Evolutionary conservation across 1,140 invertebrate genomes (phyloP), one percentile per base, ranked within the genome.

Genomic region (Drosophila tristis): DNA sequence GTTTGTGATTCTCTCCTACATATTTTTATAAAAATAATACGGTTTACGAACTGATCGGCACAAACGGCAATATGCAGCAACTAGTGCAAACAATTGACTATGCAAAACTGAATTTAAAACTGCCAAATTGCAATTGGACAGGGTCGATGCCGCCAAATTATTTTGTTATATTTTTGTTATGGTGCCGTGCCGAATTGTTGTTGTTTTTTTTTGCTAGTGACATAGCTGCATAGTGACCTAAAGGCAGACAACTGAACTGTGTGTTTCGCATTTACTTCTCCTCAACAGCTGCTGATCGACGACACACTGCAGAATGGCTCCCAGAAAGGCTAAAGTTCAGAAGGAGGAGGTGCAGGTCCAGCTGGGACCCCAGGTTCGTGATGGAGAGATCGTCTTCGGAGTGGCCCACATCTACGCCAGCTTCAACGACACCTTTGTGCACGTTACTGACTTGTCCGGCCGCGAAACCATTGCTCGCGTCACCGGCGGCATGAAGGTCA

Each of bases 401-500:
- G 98, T 99, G 4, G 99, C 98, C 51, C 98, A 99, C 93, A 99
- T 99, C 90, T 99, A 98, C 93, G 99, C 99, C 70, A 99, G 98
- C 75, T 99, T 99, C 94, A 99, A 99, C 92, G 99, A 99, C 92
- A 99, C 99, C 45, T 99, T 99, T 92, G 99, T 99, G 6, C 99
- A 99, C 93, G 98, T 99, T 39, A 99, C 99, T 4, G 99, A 99
- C 94, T 94, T 99, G 77, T 99, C 99, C 67, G 99, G 99, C 77
- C 96, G 98, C 90, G 98, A 99, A 97, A 99, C 99, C 2, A 99
- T 99, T 91, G 97, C 97, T 61, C 95, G 98, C 91, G 97, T 99
- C 35, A 99, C 99, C 90, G 99, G 99, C 92, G 99, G 99, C 65
- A 99, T 99, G 99, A 99, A 99, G 94, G 99, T 99, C 0, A 99